A percentile compares a stretch with the other conserved stretches of the same genome.
Conservation (phyloP, 2,113 vertebrate genomes). For the Bubo scandiacus region DNA sequence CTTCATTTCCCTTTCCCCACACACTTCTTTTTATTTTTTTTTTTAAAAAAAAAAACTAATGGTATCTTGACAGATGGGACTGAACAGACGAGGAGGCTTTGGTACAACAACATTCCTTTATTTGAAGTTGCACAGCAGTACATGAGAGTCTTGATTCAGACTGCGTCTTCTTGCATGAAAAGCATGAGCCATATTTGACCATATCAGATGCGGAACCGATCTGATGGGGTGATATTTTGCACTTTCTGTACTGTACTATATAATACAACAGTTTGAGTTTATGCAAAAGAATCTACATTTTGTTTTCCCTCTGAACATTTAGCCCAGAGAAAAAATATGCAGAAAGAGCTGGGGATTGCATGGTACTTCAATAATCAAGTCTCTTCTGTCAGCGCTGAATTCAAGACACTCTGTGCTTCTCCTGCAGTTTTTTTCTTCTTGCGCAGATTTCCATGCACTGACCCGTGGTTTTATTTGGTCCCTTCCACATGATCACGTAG, state of each 20-base stretch:
- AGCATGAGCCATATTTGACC: slow-evolving; percentile 48
- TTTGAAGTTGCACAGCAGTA: not conserved
- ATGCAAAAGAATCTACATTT: slow-evolving; percentile 27
- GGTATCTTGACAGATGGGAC: slow-evolving; percentile 62
- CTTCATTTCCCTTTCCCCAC: slow-evolving; percentile 47
- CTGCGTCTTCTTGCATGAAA: slow-evolving; percentile 48
- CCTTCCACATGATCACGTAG: not conserved
- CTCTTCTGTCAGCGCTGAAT: not conserved
- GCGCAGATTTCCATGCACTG: not conserved
- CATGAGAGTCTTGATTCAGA: slow-evolving; percentile 4
- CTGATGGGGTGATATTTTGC: slow-evolving; percentile 51
- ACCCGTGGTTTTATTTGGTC: not conserved
- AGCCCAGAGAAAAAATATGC: not conserved
- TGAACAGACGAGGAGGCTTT: slow-evolving; percentile 66
- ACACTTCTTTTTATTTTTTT: slow-evolving; percentile 43
- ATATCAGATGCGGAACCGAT: not conserved
- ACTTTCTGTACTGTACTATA: slow-evolving; percentile 50
- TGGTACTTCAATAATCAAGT: not conserved
- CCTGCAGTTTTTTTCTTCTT: not conserved
- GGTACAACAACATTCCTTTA: not conserved
- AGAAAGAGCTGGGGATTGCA: not conserved
- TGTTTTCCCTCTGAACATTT: not conserved
- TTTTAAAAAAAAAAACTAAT: not conserved
- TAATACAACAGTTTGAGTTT: not conserved
- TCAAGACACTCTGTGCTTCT: not conserved